Base-by-base conservation (phyloP, 2,113 vertebrate species). In the Coregonus clupeaformis region DNA sequence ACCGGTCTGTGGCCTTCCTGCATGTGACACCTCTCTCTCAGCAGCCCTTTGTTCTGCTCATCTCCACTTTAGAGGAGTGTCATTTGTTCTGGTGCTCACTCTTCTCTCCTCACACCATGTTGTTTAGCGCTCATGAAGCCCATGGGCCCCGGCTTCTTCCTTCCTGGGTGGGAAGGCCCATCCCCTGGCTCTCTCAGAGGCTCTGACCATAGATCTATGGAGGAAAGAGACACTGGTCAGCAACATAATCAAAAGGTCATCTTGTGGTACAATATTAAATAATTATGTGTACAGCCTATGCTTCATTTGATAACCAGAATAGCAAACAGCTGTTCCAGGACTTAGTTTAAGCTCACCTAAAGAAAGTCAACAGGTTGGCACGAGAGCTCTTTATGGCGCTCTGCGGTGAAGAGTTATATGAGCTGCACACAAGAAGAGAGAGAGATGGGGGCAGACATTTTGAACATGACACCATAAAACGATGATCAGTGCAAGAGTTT, bases 61-160 rank as follows among this genome's bases (percentile, higher is more conserved):
- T 79, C 14, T 32, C 59, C 9, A 32, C 29, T 5, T 59, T 66
- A 78, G 75, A 85, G 79, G 78, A 86, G 88, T 12, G 30, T 68
- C 29, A 76, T 87, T 89, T 91, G 85, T 91, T 92, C 88, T 84
- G 83, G 73, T 84, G 88, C 89, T 90, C 81, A 22, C 68, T 30
- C 71, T 79, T 62, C 79, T 60, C 64, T 69, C 69, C 68, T 67
- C 45, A 57, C 27, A 70, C 65, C 55, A 20, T 32, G 1, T 7
- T 20, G 47, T 80, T 87, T 83, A 88, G 80, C 84, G 79, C 30
- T 73, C 18, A 6, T 11, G 75, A 47, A 52, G 52, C 32, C 68
- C 76, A 42, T 66, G 59, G 69, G 45, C 60, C 62, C 22, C 57
- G 4, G 5, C 69, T 9, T 22, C 52, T 55, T 65, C 66, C 20